Percentiles rank a stretch among this genome's conserved stretches.
Conservation (phyloP, 2,888 invertebrate genomes). For the Bedellia somnulentella region DNA sequence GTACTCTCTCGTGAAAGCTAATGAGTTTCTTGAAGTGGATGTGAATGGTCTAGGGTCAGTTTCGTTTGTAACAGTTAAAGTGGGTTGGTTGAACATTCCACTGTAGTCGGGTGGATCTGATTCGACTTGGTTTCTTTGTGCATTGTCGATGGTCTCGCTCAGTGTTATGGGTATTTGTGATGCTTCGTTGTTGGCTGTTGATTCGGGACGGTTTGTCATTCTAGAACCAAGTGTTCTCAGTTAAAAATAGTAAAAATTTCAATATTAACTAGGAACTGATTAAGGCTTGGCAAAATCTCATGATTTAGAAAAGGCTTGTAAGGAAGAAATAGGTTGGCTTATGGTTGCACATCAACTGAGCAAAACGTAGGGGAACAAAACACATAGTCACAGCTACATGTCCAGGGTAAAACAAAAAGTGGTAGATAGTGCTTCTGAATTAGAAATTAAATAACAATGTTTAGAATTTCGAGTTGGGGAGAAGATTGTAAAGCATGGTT, state of each 20-base stretch:
- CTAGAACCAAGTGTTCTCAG: conserved; percentile 15
- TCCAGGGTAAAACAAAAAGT: too few species aligned
- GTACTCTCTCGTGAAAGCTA: conserved; percentile 34
- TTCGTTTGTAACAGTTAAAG: conserved; percentile 33
- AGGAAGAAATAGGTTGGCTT: too few species aligned
- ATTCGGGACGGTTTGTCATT: conserved; percentile 30
- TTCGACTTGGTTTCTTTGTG: conserved; percentile 11
- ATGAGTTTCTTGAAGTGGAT: conserved; percentile 26
- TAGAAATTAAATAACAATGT: too few species aligned
- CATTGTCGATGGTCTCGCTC: conserved; percentile 40
- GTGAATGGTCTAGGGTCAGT: conserved; percentile 15
- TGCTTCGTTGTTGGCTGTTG: conserved; percentile 22
- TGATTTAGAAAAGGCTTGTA: neutral
- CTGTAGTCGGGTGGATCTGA: conserved; percentile 23
- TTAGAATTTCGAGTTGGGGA: too few species aligned
- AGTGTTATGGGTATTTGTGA: conserved; percentile 40
- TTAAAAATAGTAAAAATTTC: too few species aligned
- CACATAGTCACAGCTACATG: too few species aligned
- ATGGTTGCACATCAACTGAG: too few species aligned
- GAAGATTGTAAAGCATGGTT: too few species aligned
- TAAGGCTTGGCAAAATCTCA: neutral
- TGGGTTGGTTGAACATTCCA: conserved; percentile 23
- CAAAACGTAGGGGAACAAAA: too few species aligned
- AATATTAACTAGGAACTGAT: neutral
- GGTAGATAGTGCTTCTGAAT: too few species aligned